phyloP scores from a whole-genome alignment of 1,140 invertebrate genomes.

The Achatina immaculata region DNA sequence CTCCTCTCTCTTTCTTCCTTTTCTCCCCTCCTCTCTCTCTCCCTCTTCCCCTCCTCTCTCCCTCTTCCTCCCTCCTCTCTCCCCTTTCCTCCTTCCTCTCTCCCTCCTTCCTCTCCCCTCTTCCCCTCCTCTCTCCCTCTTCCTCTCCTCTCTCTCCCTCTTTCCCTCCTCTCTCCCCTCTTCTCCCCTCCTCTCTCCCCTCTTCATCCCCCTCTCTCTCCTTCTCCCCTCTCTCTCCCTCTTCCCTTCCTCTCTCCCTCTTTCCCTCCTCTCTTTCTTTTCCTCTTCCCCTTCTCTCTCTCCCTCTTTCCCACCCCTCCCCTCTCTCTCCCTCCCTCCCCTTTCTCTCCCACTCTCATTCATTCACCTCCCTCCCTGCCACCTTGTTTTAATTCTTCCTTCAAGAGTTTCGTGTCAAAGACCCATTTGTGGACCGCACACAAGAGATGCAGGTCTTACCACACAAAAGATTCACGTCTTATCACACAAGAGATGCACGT shows the following conservation, averaged over 20 bases:
- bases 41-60: neutral
- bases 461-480: no score
- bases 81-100: neutral
- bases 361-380: neutral
- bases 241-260: neutral
- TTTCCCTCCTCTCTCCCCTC: neutral
- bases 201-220: neutral
- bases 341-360: neutral
- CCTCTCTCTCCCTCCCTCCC: conserved; percentile 12
- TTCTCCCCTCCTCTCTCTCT: neutral
- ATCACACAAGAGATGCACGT: no score
- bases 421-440: no score
- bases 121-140: neutral
- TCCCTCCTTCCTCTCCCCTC: neutral
- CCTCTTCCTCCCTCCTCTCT: neutral
- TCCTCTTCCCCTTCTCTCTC: neutral
- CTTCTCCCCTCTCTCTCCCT: neutral
- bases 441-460: no score
- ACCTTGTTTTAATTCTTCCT: no score
- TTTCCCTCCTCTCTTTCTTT: neutral
- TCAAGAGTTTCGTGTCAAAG: no score
- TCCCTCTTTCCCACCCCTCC: neutral
- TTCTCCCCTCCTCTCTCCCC: neutral
- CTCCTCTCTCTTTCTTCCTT: no score
- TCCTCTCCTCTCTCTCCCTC: neutral